These are phyloP conservation scores for Panorpa germanica DNA, from an alignment of 2,888 invertebrate species.

Conservation along the genomic window DNA sequence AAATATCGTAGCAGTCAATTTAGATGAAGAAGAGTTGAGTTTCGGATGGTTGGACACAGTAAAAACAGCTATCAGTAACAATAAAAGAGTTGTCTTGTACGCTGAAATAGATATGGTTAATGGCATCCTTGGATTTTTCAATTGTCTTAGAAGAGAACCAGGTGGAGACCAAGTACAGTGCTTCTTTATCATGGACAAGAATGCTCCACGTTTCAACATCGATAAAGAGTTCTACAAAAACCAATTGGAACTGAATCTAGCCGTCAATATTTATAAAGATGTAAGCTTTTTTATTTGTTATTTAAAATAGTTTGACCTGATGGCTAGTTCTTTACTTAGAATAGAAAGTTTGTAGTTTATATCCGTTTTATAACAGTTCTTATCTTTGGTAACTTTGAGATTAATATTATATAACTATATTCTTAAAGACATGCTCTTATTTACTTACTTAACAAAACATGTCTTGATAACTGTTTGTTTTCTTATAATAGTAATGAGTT, in stretches of 20 bases:
- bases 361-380: too few species aligned
- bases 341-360: too few species aligned
- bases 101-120: slow-evolving; percentile 44
- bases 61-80: slow-evolving; percentile 17
- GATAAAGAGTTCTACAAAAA: slow-evolving; percentile 40
- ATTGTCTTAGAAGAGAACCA: slow-evolving; percentile 67
- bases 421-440: too few species aligned
- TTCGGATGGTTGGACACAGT: slow-evolving; percentile 19
- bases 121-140: slow-evolving; percentile 77
- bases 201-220: slow-evolving; percentile 44
- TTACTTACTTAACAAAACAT: too few species aligned
- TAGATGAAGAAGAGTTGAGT: too few species aligned
- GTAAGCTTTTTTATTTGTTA: slow-evolving; percentile 17
- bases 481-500: too few species aligned
- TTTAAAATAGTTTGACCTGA: too few species aligned
- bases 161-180: slow-evolving; percentile 44
- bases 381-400: too few species aligned
- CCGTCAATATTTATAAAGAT: slow-evolving; percentile 55
- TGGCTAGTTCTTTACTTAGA: too few species aligned
- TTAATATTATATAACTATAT: too few species aligned
- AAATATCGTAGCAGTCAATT: too few species aligned
- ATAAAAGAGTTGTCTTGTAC: slow-evolving; percentile 33
- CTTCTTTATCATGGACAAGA: slow-evolving; percentile 39
- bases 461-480: too few species aligned
- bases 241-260: slow-evolving; percentile 53